Base-by-base conservation (phyloP, 2,888 invertebrate genomes). In the Acronicta leporina region DNA sequence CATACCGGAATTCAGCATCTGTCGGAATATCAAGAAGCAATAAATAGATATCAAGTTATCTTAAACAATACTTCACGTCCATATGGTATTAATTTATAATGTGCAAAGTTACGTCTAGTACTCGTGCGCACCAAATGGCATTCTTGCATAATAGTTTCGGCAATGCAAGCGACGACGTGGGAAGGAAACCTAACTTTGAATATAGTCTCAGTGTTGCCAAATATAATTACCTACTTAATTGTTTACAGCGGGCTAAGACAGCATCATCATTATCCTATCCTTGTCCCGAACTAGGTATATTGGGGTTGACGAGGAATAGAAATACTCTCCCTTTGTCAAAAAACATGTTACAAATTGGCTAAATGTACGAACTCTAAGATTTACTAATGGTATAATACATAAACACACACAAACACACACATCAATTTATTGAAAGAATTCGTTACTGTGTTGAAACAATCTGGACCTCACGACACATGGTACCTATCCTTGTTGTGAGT, bases 111-210 rank as follows among this genome's bases (percentile, higher is more conserved):
- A 33, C 16, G 41, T 42, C 46, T 45, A 6, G 35, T 57, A 30
- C 27, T 5, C 16, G 38, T 46, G 58, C 38, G 30, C 55, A 47
- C 75, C 76, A 75, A 68, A 68, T 75, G 75, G 70, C 56, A 30
- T 8, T 25, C 49, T 76, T 66, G 68, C 73, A 63, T 73, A 75
- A 71, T 70, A 58, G 42, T 54, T 52, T 54, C 53, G 56, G 53
- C 52, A 43, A 53, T 52, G 47, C 63, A 61, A 30, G 51, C 59
- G 27, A 45, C 20, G 4, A 51, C 52, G 58, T 70, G 62, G 76
- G 71, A 58, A 53, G 76, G 68, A 56, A 50, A 53, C 43, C 15
- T 43, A 41, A 52, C 40, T 61, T 20, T 60, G 47, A 58, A 53
- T 56, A 45, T n/a, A 40, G 30, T 11, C 16, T 41, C 8, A 52